Percentiles rank a stretch among this genome's conserved stretches.
Evolutionary conservation across 2,888 invertebrate species (phyloP).

Genomic region (Lasioglossum figueresi): DNA sequence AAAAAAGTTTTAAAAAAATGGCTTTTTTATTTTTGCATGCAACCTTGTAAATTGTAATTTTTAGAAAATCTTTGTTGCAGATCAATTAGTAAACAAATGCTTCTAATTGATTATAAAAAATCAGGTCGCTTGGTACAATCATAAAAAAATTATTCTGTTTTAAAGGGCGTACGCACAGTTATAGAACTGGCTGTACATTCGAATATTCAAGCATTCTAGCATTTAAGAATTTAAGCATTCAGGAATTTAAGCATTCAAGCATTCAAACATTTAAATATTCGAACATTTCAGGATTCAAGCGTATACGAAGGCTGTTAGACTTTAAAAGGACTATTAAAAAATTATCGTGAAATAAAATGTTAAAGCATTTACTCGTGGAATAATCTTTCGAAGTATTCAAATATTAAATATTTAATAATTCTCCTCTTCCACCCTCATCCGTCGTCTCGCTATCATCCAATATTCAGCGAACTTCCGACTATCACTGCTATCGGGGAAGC

Average conservation of each 20-base stretch:
- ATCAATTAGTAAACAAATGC: too few species aligned
- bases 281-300: not conserved
- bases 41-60: too few species aligned
- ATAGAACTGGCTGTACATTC: too few species aligned
- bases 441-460: not conserved
- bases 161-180: too few species aligned
- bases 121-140: too few species aligned
- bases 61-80: too few species aligned
- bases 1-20: too few species aligned
- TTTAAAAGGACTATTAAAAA: not conserved
- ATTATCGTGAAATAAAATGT: not conserved
- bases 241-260: not conserved
- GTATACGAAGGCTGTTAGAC: too few species aligned
- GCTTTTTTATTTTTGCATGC: too few species aligned
- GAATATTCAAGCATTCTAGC: not conserved
- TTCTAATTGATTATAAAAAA: too few species aligned
- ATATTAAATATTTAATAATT: not conserved
- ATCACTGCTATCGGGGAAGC: not conserved
- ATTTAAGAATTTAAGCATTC: not conserved
- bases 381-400: not conserved
- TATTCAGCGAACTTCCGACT: slow-evolving; percentile 6
- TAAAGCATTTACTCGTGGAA: not conserved
- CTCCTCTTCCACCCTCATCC: not conserved
- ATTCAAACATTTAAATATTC: not conserved
- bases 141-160: too few species aligned